Base-by-base conservation (phyloP, 2,888 invertebrate species). In the Caenorhabditis japonica region DNA sequence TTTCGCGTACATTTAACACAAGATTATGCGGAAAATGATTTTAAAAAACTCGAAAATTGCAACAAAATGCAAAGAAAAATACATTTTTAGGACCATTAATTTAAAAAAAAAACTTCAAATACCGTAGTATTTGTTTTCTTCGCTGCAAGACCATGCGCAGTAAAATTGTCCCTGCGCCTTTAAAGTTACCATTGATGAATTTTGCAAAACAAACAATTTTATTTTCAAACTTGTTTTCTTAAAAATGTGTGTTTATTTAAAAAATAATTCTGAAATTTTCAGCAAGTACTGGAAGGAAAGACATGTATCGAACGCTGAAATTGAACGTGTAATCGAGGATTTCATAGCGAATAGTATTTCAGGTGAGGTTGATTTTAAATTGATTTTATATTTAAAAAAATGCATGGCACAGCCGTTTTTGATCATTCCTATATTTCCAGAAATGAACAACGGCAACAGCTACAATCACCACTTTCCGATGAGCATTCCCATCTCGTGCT, bases 341-440 rank as follows among this genome's bases (percentile, higher is more conserved):
- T 69, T 75, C 51, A 75, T 75, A 64, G 55, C 58, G 51, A 74
- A 62, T 61, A 68, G 74, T 68, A 73, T 66, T 49, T 49, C 55
- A 47, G 47, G 60, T 60, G 10, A 55, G 51, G 47, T 5, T 25
- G 30, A 34, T 52, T 52, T 52, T 8, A 15, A 4, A n/a, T n/a
- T 19, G 7, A 23, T 38, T n/a, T n/a, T n/a, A n/a, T n/a, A n/a
- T n/a, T n/a, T n/a, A n/a, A n/a, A n/a, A n/a, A n/a, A n/a, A n/a
- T n/a, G n/a, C n/a, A n/a, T n/a, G n/a, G n/a, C n/a, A n/a, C n/a
- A n/a, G n/a, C n/a, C n/a, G n/a, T 38, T 39, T 21, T 17, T 12
- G 3, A 17, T 19, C 44, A 19, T 46, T 8, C 4, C 36, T n/a
- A 15, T 15, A 23, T 25, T 62, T 61, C 17, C 58, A 72, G 64